These are phyloP conservation scores for crab-eating macaque (Macaca fascicularis) DNA, from an alignment of 2,113 vertebrate species.

Conservation along the genomic window T2T-MFA8v1.1 NC_088377.1:99260001-99260500, in stretches of 20 bases:
- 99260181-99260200: background rate
- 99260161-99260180: background rate
- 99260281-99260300: background rate
- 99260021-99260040: background rate
- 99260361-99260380: background rate
- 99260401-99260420: background rate
- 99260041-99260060: rapidly evolving
- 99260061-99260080: background rate
- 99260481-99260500: background rate
- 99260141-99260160: background rate
- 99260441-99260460: background rate
- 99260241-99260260: background rate
- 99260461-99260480: background rate
- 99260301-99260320: background rate
- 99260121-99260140: background rate
- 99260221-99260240: background rate
- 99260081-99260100: background rate
- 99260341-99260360: background rate
- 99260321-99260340: background rate
- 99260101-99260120: background rate
- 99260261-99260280: background rate
- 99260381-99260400: background rate
- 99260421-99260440: background rate
- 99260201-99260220: no score
- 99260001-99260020: background rate